Evolutionary conservation across 2,113 vertebrate genomes (phyloP), one percentile per base, ranked within the genome.

Genomic region (Calypte anna): DNA sequence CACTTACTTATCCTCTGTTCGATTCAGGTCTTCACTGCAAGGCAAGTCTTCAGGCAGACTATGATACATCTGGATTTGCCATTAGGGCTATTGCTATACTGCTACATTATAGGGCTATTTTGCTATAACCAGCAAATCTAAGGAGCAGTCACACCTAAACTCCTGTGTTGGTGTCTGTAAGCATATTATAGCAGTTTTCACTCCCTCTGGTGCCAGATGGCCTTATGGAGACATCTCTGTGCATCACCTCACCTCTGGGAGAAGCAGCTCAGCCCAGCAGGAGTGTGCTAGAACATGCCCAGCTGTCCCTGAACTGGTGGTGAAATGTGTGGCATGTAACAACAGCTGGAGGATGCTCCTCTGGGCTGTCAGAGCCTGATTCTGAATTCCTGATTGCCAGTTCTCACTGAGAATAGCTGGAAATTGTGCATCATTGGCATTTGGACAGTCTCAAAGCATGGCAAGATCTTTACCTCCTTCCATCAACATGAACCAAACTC

Each of bases 11-110:
- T 36, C 38, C n/a, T 43, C 36, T 43, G 6, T 33, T 74, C 79
- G 66, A 72, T 51, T 91, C 68, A 69, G 33, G 28, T 68, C 50
- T 91, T 44, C 43, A 22, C 30, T 88, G 38, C 48, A 74, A 93
- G 46, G 50, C 30, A 55, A 82, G 57, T 30, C 17, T 15, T 61
- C 62, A 72, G 19, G 73, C 78, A 63, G 44, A 61, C 16, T 36
- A 22, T 23, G 55, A 66, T 31, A 27, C 20, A 31, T 75, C 48
- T 88, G n/a, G 50, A 78, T 30, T 66, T 48, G 38, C 19, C 24
- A 40, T 40, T 40, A 40, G 40, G 40, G 40, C 5, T 40, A 12
- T 40, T 40, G 40, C 8, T 38, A 9, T 38, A 38, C 36, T 38
- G 36, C 36, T 38, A 10, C 10, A 38, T 38, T 38, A 38, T 10